Evolutionary conservation across 1,140 invertebrate genomes (phyloP).

Genomic region (Leptinotarsa texana): DNA sequence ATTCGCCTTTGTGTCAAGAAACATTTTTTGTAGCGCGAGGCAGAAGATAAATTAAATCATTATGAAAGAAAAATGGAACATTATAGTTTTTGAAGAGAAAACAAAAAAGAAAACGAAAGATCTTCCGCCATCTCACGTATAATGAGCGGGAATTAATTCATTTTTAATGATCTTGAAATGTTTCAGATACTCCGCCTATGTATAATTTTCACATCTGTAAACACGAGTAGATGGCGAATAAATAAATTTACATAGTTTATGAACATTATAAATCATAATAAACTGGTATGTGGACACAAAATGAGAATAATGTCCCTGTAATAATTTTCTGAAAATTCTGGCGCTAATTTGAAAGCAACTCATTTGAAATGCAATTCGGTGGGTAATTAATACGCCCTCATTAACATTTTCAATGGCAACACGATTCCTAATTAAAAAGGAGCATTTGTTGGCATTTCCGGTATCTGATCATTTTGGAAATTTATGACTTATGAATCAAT

Average conservation of each 20-base stretch:
- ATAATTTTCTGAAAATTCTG: slow-evolving; percentile 12
- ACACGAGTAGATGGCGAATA: slow-evolving; percentile 16
- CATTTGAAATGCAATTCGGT: slow-evolving; percentile 3
- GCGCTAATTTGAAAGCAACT: slow-evolving; percentile 14
- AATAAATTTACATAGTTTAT: slow-evolving; percentile 21
- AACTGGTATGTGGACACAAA: slow-evolving; percentile 1
- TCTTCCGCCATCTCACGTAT: background rate
- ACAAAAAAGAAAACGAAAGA: background rate
- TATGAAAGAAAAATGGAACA: too few species aligned
- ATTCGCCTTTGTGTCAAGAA: too few species aligned
- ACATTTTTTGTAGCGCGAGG: too few species aligned
- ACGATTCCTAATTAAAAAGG: background rate
- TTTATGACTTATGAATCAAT: slow-evolving; percentile 5
- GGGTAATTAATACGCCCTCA: slow-evolving; percentile 11
- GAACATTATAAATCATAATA: slow-evolving; percentile 18
- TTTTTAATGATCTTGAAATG: background rate
- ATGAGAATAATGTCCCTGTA: background rate
- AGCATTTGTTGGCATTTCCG: background rate
- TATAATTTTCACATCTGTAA: slow-evolving; percentile 20
- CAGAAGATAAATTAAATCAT: too few species aligned
- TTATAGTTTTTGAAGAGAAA: background rate
- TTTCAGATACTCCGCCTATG: slow-evolving; percentile 3
- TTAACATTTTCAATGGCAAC: slow-evolving; percentile 14
- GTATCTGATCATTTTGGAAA: background rate
- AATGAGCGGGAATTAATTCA: slow-evolving; percentile 9